Percentiles rank a stretch among this genome's conserved stretches.
Conservation (phyloP, 2,113 vertebrate species). For the Mola mola region DNA sequence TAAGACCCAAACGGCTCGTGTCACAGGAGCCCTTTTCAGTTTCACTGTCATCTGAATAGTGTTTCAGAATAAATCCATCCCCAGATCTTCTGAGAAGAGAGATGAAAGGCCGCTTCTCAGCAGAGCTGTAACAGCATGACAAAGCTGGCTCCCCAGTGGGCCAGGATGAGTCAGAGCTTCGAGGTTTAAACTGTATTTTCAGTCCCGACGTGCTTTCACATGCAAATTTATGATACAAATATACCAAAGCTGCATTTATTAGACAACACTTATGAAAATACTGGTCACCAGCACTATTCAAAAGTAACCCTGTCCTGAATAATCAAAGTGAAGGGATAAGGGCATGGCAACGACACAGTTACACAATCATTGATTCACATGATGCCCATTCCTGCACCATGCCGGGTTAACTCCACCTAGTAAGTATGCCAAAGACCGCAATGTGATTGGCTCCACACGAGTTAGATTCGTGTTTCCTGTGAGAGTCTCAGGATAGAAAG, state of each 20-base stretch:
- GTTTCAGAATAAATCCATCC: slow-evolving; percentile 45
- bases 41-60: slow-evolving; percentile 46
- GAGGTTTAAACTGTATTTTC: slow-evolving; percentile 53
- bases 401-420: no score
- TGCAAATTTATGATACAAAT: slow-evolving; percentile 33
- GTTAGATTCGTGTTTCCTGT: no score
- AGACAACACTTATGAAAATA: not conserved
- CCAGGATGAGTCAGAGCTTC: slow-evolving; percentile 56
- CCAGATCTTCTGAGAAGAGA: slow-evolving; percentile 45
- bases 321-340: no score
- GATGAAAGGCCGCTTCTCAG: slow-evolving; percentile 52
- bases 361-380: no score
- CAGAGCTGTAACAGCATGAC: slow-evolving; percentile 40
- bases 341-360: no score
- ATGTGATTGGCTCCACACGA: no score
- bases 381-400: no score
- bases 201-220: slow-evolving; percentile 48
- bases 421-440: no score
- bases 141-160: slow-evolving; percentile 20
- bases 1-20: slow-evolving; percentile 27
- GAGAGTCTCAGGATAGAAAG: no score
- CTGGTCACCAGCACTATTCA: no score
- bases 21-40: slow-evolving; percentile 39
- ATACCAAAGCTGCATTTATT: not conserved
- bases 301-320: no score